Evolutionary conservation across 2,113 vertebrate genomes (phyloP).

Genomic region (Lepus europaeus): DNA sequence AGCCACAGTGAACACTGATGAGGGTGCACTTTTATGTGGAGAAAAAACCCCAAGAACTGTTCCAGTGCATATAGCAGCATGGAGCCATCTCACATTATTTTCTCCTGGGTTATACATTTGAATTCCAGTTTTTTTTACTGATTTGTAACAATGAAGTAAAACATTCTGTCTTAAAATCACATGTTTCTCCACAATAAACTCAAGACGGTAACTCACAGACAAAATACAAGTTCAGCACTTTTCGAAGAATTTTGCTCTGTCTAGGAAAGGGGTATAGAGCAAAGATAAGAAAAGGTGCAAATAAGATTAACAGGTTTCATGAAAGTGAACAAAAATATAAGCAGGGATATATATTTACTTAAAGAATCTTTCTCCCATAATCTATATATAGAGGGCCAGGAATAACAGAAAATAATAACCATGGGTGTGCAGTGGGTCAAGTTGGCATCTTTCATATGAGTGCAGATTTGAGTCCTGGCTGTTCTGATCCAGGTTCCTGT

Average conservation of each 20-base stretch:
- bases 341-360: background rate
- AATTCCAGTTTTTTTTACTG: constrained; percentile 49
- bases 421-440: too few species aligned
- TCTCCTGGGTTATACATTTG: constrained; percentile 35
- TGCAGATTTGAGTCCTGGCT: too few species aligned
- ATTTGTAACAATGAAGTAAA: constrained; percentile 52
- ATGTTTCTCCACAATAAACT: constrained; percentile 40
- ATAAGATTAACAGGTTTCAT: constrained; percentile 25
- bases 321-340: background rate
- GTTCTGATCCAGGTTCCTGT: too few species aligned
- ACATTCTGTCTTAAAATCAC: constrained; percentile 50
- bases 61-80: constrained; percentile 45
- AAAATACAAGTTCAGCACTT: constrained; percentile 6
- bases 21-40: constrained; percentile 7
- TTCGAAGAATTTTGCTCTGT: background rate
- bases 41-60: background rate
- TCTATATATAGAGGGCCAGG: background rate
- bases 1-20: background rate
- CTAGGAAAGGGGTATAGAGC: background rate
- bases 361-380: constrained; percentile 21
- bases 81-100: constrained; percentile 48
- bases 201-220: background rate
- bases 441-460: too few species aligned
- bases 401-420: background rate
- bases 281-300: constrained; percentile 32